These are phyloP conservation scores for Xestia rhomboidea DNA, from an alignment of 2,888 invertebrate species.

Conservation along the genomic window DNA sequence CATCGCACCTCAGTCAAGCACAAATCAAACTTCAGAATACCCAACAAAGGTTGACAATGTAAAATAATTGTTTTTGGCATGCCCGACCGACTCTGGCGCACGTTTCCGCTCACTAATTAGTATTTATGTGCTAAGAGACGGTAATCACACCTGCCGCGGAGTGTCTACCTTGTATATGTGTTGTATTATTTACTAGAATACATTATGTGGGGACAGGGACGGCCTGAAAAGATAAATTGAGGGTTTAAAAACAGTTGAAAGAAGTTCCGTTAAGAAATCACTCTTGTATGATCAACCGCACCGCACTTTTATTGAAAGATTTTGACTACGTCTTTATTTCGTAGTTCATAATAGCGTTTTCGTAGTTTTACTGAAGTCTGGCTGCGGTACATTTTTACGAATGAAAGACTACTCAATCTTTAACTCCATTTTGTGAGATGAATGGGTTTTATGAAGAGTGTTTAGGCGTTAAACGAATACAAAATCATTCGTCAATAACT, in stretches of 20 bases:
- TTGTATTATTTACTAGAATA: conserved; percentile 66
- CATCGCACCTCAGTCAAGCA: conserved; percentile 22
- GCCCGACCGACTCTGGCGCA: conserved; percentile 61
- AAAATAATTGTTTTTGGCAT: conserved; percentile 79
- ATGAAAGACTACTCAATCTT: not conserved
- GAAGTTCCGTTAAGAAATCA: not conserved
- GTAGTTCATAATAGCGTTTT: not conserved
- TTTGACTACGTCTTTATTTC: not conserved
- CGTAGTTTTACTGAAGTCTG: not conserved
- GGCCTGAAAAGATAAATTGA: conserved; percentile 11
- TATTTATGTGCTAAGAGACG: conserved; percentile 69
- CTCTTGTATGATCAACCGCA: not conserved
- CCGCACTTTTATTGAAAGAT: not conserved
- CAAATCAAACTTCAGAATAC: conserved; percentile 48
- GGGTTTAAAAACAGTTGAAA: conserved; percentile 20
- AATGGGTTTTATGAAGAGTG: not conserved
- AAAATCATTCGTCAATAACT: not conserved
- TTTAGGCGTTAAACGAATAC: not conserved
- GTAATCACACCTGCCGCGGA: conserved; percentile 70
- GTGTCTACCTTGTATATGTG: conserved; percentile 50
- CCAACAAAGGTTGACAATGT: conserved; percentile 59
- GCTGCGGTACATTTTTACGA: not conserved
- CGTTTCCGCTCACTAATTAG: conserved; percentile 77
- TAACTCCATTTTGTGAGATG: not conserved
- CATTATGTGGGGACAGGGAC: conserved; percentile 55